Base-by-base conservation (phyloP, 1,140 invertebrate genomes). In the Trypoxylus dichotomus region DNA sequence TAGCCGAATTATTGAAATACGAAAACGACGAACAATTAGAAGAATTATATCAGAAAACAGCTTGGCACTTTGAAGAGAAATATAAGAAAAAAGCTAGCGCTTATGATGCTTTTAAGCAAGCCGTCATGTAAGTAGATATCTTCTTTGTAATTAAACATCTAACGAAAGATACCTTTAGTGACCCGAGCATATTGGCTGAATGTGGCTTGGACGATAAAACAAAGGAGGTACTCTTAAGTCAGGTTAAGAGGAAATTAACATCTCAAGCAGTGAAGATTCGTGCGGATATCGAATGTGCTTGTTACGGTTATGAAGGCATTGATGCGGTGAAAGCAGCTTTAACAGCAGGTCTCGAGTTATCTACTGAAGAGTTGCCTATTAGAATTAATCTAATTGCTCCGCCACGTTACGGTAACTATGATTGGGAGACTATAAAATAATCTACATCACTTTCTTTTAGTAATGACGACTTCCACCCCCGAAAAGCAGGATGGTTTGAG, bases 381-480 rank as follows among this genome's bases (percentile, higher is more conserved):
- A 98, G 98, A 88, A 99, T 99, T 82, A 99, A 99, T 89, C 88
- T 99, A 73, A 99, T 99, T 86, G 98, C 98, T 43, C 98, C 98
- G 60, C 98, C 98, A 54, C 88, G 98, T 79, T 99, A 98, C 90
- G 93, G 93, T 94, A 89, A 86, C 8, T 74, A 32, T 2, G 10
- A 37, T 37, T 7, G 32, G n/a, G n/a, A n/a, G n/a, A n/a, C 2
- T 0, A 37, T 37, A 8, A 37, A 5, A 8, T 37, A 37, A 37
- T 7, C 5, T 37, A 37, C 10, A 37, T 37, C 10, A 7, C 10
- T 37, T 37, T 37, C 83, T 89, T 88, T 79, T 83, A 94, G 97
- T 99, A 73, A 97, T 99, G 91, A 99, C 98, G 11, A 99, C 98
- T 58, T 96, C 97, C 37, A 99, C 98, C 3, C 94, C 98, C 47